Conservation (phyloP, 2,797 vertebrate genomes). For the Melanotaenia nigrans region DNA sequence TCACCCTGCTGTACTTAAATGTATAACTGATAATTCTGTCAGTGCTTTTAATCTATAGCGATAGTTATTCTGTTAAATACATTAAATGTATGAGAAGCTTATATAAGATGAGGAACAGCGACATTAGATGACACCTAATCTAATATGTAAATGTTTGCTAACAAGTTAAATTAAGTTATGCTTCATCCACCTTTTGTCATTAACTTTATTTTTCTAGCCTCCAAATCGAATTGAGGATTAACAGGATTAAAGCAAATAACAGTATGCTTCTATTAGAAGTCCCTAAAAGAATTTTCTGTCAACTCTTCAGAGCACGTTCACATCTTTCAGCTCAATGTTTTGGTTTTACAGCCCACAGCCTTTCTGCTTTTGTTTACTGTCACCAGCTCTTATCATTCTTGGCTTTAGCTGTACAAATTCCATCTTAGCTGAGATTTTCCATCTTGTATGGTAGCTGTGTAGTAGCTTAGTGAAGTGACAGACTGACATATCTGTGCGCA, state of each 20-base stretch:
- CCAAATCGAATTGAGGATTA: neutral
- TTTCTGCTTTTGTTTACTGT: neutral
- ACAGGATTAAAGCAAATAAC: conserved; percentile 1
- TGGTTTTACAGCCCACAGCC: neutral
- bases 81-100: neutral
- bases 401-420: neutral
- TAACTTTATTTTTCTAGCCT: neutral
- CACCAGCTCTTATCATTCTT: neutral
- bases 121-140: neutral
- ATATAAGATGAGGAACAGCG: neutral
- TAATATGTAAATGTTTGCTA: neutral
- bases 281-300: neutral
- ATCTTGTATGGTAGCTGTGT: neutral
- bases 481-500: neutral
- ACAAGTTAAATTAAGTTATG: neutral
- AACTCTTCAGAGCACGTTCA: accelerated
- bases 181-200: neutral
- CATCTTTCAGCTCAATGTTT: neutral
- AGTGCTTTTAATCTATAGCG: neutral
- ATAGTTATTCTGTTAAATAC: neutral
- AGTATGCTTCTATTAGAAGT: no score
- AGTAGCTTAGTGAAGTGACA: neutral
- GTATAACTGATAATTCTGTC: neutral
- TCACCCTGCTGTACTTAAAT: neutral
- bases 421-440: neutral